Evolutionary conservation across 2,888 invertebrate genomes (phyloP), one percentile per base, ranked within the genome.

Genomic region (Pyrocoelia pectoralis): DNA sequence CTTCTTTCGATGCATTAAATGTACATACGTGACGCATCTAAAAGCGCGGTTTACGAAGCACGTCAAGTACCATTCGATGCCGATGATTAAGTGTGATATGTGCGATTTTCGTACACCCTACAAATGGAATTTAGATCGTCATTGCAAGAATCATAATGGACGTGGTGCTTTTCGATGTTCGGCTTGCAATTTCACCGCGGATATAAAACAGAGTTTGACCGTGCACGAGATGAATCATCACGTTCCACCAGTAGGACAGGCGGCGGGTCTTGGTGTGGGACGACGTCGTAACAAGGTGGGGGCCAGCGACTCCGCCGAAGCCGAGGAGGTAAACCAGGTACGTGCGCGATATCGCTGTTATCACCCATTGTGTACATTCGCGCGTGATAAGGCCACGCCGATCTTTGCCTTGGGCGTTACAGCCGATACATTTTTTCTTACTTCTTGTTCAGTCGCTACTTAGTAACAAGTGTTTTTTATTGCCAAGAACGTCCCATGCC

Each of bases 91-190:
- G 82, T 97, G 97, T 81, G 91, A 91, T 61, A 89, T 93, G 80
- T 97, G 97, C 82, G 94, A 95, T 77, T 97, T 97, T 80, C 89
- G 93, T 68, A 95, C 96, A 13, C 94, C 95, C 15, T 93, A 93
- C 84, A 91, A 90, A 80, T 95, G 95, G 92, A 97, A 97, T 82
- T 85, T 95, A 81, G 97, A 97, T 79, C 87, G 97, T 5, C 97
- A 97, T 80, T 92, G 93, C 86, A 92, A 93, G 81, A 95, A 95
- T 79, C 95, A 96, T 83, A 92, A 90, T 67, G 94, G 94, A 1
- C 88, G 85, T 57, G 94, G 94, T 10, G 89, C 89, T 67, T 93
- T 92, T 81, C 88, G 90, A 76, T 95, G 95, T 81, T 89, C 90
- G 41, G 89, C 92, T 71, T 95, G 95, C 80, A 93, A 94, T 81